These are phyloP conservation scores for Lepus europaeus DNA, from an alignment of 2,113 vertebrate genomes.

Conservation along the genomic window DNA sequence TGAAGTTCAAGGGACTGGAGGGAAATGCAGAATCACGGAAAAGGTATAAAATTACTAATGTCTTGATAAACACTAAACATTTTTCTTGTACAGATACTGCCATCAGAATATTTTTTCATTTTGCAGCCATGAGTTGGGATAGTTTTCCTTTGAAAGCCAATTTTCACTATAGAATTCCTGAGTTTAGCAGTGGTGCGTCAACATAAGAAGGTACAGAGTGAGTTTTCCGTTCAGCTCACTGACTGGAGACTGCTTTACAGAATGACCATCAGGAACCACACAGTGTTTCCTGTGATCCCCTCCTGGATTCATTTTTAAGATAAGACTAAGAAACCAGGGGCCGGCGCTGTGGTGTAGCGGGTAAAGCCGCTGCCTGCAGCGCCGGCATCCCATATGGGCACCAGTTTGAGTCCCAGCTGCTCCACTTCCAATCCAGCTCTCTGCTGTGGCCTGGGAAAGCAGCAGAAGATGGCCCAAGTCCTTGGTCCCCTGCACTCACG, in stretches of 20 bases:
- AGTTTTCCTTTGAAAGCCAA: constrained; percentile 28
- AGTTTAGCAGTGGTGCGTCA: constrained; percentile 11
- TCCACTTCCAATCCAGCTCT: no score
- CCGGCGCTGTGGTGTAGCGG: no score
- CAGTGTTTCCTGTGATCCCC: constrained; percentile 22
- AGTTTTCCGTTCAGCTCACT: constrained; percentile 30
- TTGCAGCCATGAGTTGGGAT: not conserved
- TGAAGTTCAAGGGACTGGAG: not conserved
- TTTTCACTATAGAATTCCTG: constrained; percentile 49
- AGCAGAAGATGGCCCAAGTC: no score
- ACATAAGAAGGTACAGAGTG: not conserved
- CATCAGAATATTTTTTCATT: constrained; percentile 13
- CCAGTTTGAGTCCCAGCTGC: no score
- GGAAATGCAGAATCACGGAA: not conserved
- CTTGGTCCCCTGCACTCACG: no score
- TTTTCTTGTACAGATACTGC: not conserved
- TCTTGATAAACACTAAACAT: constrained; percentile 22
- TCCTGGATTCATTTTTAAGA: not conserved
- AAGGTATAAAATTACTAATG: constrained; percentile 11
- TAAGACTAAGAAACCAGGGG: constrained; percentile 43
- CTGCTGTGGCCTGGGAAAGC: no score
- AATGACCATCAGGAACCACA: constrained; percentile 45
- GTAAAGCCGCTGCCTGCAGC: no score
- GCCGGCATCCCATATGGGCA: no score
- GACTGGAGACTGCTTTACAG: not conserved